Evolutionary conservation across 2,888 invertebrate species (phyloP), one percentile per base, ranked within the genome.

Genomic region (Apotomis betuletana): DNA sequence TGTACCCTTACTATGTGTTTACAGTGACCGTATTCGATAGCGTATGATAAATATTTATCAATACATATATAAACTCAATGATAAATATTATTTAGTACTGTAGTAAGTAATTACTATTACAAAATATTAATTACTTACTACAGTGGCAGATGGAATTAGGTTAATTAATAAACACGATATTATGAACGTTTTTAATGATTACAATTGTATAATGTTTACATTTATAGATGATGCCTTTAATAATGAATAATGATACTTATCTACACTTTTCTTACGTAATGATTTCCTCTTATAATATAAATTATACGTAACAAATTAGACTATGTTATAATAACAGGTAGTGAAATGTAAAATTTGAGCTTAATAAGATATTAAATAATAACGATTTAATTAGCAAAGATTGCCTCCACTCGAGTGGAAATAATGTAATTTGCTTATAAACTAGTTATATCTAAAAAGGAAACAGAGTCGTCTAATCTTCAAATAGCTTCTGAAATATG

Each of bases 321-420:
- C 5, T 54, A 55, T 36, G 27, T 13, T 55, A 41, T 55, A 57
- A 64, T 12, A 52, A 64, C 52, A 62, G 67, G 61, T 61, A 71
- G 67, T 62, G 67, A 57, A 64, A 74, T 72, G 59, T 74, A 67
- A 69, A 71, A 74, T 67, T 72, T 71, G 69, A 74, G 74, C 62
- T 75, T 72, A 69, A 68, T 63, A 44, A 27, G 55, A 54, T 71
- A 58, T 58, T 58, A 61, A 46, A 63, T 65, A 65, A 44, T n/a
- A 36, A 27, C n/a, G 55, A 68, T 15, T 64, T 49, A 57, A 62
- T 70, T 73, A 60, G 72, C 4, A 36, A 65, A 65, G 2, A 65
- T n/a, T 46, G 44, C 54, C 41, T 5, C 4, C 6, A 44, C n/a
- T 54, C 8, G 2, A 6, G 27, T 60, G 15, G n/a, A 13, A 15